Conservation (phyloP, 2,113 vertebrate genomes). For the Neoarius graeffei region DNA sequence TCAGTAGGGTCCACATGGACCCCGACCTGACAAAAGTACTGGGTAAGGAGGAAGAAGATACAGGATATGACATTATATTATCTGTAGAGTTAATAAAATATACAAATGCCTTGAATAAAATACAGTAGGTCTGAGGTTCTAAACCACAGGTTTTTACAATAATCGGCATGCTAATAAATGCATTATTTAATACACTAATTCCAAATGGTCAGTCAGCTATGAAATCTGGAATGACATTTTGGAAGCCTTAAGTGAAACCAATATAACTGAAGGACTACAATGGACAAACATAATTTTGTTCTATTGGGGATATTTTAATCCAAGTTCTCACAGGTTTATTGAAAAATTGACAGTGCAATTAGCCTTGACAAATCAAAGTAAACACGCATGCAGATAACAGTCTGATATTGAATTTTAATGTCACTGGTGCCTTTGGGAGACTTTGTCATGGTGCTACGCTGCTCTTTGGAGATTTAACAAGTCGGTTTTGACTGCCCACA, state of each 20-base stretch:
- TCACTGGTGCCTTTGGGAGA: neutral
- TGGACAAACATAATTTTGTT: neutral
- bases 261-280: neutral
- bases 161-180: neutral
- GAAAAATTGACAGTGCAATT: neutral
- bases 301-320: neutral
- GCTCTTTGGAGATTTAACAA: neutral
- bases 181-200: neutral
- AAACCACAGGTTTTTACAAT: neutral
- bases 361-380: neutral
- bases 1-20: too few species aligned
- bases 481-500: slow-evolving; percentile 23
- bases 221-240: neutral
- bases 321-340: neutral
- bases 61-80: too few species aligned
- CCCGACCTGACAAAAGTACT: too few species aligned
- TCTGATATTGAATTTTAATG: neutral
- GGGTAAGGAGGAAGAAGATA: too few species aligned
- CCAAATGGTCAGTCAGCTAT: neutral
- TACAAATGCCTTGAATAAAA: too few species aligned
- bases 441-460: neutral
- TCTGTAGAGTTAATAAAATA: too few species aligned
- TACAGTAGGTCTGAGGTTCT: neutral
- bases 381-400: neutral
- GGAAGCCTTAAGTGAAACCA: neutral